A percentile compares a stretch with the other conserved stretches of the same genome.
phyloP scores from a whole-genome alignment of 2,797 vertebrate species.

The Acropternis orthonyx region DNA sequence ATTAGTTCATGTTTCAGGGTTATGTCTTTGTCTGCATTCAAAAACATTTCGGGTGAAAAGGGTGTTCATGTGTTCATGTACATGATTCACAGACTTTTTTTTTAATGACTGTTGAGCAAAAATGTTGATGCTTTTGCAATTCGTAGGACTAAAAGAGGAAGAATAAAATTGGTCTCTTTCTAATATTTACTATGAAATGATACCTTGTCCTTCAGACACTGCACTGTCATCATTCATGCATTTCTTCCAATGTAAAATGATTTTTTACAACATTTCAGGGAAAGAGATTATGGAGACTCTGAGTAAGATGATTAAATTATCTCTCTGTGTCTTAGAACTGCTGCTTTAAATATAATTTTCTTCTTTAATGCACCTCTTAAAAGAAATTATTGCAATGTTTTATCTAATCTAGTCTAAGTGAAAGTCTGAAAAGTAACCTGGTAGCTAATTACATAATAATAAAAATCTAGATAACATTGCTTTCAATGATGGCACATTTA shows the following conservation, averaged over 20 bases:
- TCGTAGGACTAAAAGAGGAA: neutral
- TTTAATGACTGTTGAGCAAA: neutral
- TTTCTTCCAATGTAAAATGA: neutral
- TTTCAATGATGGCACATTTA: neutral
- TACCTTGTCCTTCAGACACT: neutral
- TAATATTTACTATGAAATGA: neutral
- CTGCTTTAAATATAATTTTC: neutral
- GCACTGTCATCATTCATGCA: neutral
- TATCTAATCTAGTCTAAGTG: neutral
- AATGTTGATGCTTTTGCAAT: neutral
- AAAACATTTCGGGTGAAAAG: neutral
- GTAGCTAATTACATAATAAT: neutral
- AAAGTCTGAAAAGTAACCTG: conserved; percentile 10
- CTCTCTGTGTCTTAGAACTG: neutral
- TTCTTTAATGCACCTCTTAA: neutral
- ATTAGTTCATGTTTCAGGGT: neutral
- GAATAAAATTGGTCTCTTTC: neutral
- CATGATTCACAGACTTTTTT: neutral
- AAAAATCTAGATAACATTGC: neutral
- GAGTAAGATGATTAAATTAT: neutral
- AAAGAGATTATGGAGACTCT: neutral
- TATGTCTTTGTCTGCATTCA: neutral
- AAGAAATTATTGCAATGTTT: neutral
- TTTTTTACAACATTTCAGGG: neutral
- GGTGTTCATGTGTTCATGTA: neutral